Percentiles rank a stretch among this genome's conserved stretches.
Conservation (phyloP, 92 coral and sea anemone genomes). For the Epizoanthus fatuus region DNA sequence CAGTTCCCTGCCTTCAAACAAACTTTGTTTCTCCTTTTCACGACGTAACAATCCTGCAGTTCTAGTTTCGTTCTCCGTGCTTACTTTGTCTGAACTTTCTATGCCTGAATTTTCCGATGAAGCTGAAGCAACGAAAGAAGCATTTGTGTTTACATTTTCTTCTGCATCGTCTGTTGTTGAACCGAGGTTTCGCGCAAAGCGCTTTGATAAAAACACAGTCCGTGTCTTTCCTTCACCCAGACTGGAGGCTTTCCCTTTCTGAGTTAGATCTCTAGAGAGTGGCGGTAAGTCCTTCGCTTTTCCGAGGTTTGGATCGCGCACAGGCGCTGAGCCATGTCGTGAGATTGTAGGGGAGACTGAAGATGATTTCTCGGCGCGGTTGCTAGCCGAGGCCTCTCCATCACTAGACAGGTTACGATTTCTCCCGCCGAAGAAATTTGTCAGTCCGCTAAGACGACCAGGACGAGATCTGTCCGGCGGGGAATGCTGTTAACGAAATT, state of each 20-base stretch:
- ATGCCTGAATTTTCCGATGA: constrained; percentile 21
- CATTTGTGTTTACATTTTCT: constrained; percentile 32
- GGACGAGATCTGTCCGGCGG: constrained; percentile 75
- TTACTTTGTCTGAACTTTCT: constrained; percentile 24
- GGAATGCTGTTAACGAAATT: constrained; percentile 58
- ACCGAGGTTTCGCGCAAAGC: constrained; percentile 86
- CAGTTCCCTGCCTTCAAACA: constrained; percentile 36
- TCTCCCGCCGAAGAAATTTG: constrained; percentile 80
- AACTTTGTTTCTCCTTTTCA: constrained; percentile 74
- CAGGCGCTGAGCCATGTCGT: constrained; percentile 26
- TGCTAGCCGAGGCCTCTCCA: constrained; percentile 14
- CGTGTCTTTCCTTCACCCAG: constrained; percentile 36
- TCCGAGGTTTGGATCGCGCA: constrained; percentile 1
- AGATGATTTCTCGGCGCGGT: background rate
- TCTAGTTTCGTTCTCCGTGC: constrained; percentile 39
- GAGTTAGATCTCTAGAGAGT: constrained; percentile 39
- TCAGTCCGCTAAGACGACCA: constrained; percentile 74
- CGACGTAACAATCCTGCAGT: constrained; percentile 72
- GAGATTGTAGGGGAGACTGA: constrained; percentile 3
- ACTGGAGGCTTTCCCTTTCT: constrained; percentile 31
- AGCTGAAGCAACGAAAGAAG: constrained; percentile 12
- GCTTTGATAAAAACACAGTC: constrained; percentile 63
- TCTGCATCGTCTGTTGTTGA: constrained; percentile 50
- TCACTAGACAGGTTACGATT: constrained; percentile 42
- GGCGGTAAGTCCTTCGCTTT: constrained; percentile 38